Evolutionary conservation across 2,888 invertebrate species (phyloP), one percentile per base, ranked within the genome.

Genomic region (Lasioglossum calceatum): DNA sequence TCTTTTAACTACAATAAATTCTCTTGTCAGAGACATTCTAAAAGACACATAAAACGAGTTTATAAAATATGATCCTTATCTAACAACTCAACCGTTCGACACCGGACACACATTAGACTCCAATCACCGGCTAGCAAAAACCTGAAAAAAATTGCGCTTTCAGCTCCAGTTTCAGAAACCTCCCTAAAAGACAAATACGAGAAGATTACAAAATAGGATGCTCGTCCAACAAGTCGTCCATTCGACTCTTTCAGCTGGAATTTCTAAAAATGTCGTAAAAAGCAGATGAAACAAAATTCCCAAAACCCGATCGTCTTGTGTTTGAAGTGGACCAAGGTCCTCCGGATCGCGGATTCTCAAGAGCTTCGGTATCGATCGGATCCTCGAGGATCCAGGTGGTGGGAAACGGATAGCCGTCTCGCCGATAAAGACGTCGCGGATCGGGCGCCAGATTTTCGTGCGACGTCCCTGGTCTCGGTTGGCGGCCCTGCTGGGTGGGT

Each of bases 401-500:
- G 27, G 64, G 32, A 16, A 32, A 64, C 27, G 64, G 16, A 27
- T 27, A n/a, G 58, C 8, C 27, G 70, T 70, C 42, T 58, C 54
- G 73, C 27, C 76, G 80, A 88, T 88, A 82, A 86, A 89, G 84
- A 87, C 82, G 84, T 81, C 82, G 61, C 61, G 83, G 67, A 54
- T 42, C 67, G 89, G 91, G 90, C 84, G 88, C 87, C 86, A 81
- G 88, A 87, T 90, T 92, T 92, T 90, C 90, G 89, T 88, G 90
- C 89, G 88, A 87, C 93, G 92, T 91, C 92, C 92, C 93, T 93
- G 93, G 90, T 84, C 87, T 85, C 88, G 92, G 88, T 89, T 87
- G 92, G 91, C 93, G 92, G 93, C 93, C 92, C 93, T 93, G 94
- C 87, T 92, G 94, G 94, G 92, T 94, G 93, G 93, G 93, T 94